Conservation (phyloP, 2,797 vertebrate species). For the Parambassis ranga region DNA sequence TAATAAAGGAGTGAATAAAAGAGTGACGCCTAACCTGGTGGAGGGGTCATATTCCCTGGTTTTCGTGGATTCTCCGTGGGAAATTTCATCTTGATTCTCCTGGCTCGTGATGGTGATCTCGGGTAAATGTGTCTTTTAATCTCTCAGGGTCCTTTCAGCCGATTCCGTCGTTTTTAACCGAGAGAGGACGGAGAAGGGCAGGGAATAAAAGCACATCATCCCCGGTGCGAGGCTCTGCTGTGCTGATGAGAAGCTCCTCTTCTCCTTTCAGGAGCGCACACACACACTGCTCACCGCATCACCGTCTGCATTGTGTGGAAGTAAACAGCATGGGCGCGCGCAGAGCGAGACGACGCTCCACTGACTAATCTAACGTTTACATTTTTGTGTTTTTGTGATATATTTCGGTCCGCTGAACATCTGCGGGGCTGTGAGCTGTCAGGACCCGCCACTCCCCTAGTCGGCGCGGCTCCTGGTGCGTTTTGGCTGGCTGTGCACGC, state of each 20-base stretch:
- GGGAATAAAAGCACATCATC: slow-evolving; percentile 54
- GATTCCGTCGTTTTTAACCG: slow-evolving; percentile 47
- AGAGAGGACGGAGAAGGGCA: slow-evolving; percentile 43
- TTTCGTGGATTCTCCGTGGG: slow-evolving; percentile 79
- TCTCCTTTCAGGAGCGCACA: slow-evolving; percentile 12
- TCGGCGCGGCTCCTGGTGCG: neutral
- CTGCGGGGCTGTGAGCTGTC: neutral
- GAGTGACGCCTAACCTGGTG: slow-evolving; percentile 67
- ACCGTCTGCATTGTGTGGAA: slow-evolving; percentile 21
- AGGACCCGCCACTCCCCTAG: neutral
- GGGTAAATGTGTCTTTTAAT: neutral
- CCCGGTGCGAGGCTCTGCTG: slow-evolving; percentile 5
- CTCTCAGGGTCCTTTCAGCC: neutral
- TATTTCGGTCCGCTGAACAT: slow-evolving; percentile 1
- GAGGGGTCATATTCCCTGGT: slow-evolving; percentile 70
- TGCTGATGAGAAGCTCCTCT: neutral
- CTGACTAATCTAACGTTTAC: slow-evolving; percentile 26
- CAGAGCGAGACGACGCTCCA: slow-evolving; percentile 27
- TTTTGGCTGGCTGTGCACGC: neutral
- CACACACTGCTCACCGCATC: slow-evolving; percentile 51
- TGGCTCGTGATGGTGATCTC: neutral
- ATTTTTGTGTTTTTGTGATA: slow-evolving; percentile 24
- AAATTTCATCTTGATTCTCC: slow-evolving; percentile 76
- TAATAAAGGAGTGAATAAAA: neutral
- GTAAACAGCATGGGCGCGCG: slow-evolving; percentile 26